Evolutionary conservation across 2,113 vertebrate genomes (phyloP).

Genomic region (Sterrhoptilus dennistouni): DNA sequence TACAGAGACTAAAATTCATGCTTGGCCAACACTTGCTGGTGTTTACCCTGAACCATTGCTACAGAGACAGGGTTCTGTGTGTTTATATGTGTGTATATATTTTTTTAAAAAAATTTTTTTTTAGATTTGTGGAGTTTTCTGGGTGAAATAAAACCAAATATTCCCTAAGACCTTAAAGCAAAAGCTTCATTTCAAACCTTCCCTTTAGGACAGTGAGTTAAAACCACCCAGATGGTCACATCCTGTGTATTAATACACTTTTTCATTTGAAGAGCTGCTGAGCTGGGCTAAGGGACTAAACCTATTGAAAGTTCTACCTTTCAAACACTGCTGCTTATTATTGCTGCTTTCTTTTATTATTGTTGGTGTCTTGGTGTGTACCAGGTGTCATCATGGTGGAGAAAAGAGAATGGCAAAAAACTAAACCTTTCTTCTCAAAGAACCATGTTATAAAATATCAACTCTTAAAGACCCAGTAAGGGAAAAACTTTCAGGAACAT

Average conservation of each 20-base stretch:
- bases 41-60: not conserved
- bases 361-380: not conserved
- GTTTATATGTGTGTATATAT: no score
- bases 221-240: not conserved
- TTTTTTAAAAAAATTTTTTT: no score
- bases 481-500: not conserved
- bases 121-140: not conserved
- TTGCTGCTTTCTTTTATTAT: not conserved
- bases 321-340: not conserved
- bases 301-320: not conserved
- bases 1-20: not conserved
- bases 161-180: not conserved
- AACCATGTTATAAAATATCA: not conserved
- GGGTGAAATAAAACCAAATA: not conserved
- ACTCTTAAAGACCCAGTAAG: not conserved
- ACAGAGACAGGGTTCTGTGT: not conserved
- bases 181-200: slow-evolving; percentile 1
- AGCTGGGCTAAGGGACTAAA: not conserved
- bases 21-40: not conserved
- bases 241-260: not conserved
- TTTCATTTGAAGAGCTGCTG: not conserved
- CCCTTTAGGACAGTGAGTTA: not conserved
- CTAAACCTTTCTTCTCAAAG: not conserved
- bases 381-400: not conserved
- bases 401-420: not conserved